phyloP scores from a whole-genome alignment of 1,140 invertebrate genomes.

The Cydia strobilella region DNA sequence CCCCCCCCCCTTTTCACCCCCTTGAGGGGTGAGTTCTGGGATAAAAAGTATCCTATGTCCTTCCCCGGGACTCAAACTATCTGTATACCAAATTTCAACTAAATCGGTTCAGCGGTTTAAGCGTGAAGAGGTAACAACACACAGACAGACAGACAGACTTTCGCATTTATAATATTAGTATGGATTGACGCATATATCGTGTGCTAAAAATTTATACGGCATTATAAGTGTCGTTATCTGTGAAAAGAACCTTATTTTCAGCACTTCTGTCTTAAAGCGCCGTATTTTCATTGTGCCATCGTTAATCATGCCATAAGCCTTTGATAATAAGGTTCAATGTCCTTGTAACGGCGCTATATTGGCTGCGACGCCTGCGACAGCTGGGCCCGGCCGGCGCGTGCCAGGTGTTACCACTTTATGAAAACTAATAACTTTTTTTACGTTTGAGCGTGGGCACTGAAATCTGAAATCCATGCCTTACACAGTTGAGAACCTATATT shows the following conservation, averaged over 20 bases:
- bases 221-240: neutral
- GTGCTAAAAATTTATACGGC: neutral
- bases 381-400: constrained; percentile 35
- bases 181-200: too few species aligned
- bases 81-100: too few species aligned
- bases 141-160: too few species aligned
- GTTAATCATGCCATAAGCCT: neutral
- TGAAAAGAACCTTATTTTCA: neutral
- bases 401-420: constrained; percentile 46
- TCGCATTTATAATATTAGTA: too few species aligned
- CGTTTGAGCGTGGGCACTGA: neutral
- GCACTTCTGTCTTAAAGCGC: neutral
- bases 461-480: neutral
- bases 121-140: too few species aligned
- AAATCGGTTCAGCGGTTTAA: too few species aligned
- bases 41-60: too few species aligned
- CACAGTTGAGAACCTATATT: too few species aligned
- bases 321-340: neutral
- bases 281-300: neutral
- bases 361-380: constrained; percentile 39
- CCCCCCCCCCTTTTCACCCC: too few species aligned
- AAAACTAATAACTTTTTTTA: constrained; percentile 56
- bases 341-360: constrained; percentile 37
- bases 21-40: too few species aligned
- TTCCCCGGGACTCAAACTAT: too few species aligned